Base-by-base conservation (phyloP, 2,113 vertebrate genomes). In the Oreotrochilus melanogaster region DNA sequence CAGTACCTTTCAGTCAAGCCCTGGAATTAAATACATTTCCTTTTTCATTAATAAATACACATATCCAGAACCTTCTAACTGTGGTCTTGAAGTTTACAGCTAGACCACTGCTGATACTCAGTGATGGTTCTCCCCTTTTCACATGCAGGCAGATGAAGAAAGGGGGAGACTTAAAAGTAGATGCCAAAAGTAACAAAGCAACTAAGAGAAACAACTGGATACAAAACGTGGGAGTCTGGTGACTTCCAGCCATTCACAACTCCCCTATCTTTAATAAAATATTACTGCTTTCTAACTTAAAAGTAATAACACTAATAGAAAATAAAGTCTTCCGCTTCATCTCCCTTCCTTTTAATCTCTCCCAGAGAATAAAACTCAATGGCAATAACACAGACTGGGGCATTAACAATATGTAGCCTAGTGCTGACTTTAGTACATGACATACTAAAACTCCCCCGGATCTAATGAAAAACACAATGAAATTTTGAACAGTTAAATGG, bases 401-500 rank as follows among this genome's bases (percentile, higher is more conserved):
- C 50, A 86, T 78, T 80, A 89, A 82, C 88, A 82, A 61, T 87
- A 95, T 9, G 16, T 61, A 96, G 67, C 28, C 61, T 60, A 72
- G 35, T 4, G 22, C 86, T 76, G 69, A 39, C 53, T 87, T 73
- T 5, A 56, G 37, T 76, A 95, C 73, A 93, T 51, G 88, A 93
- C 30, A 0, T 54, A 84, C 69, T 93, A 92, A 91, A 96, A 81
- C 86, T 92, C 75, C 89, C 76, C 66, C 53, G 47, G 71, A 97
- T 75, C 47, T 90, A 96, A 95, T 95, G 86, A 89, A 96, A 97
- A 97, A 45, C 89, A 88, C 95, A 95, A 96, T 80, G 73, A 94
- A 94, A 96, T 86, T 86, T 83, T 94, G 89, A 86, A 54, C 50
- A 47, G 61, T 86, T 83, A 78, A 78, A 79, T 15, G 61, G 67